Evolutionary conservation across 2,888 invertebrate genomes (phyloP).

Genomic region (Hedychridium roseum): DNA sequence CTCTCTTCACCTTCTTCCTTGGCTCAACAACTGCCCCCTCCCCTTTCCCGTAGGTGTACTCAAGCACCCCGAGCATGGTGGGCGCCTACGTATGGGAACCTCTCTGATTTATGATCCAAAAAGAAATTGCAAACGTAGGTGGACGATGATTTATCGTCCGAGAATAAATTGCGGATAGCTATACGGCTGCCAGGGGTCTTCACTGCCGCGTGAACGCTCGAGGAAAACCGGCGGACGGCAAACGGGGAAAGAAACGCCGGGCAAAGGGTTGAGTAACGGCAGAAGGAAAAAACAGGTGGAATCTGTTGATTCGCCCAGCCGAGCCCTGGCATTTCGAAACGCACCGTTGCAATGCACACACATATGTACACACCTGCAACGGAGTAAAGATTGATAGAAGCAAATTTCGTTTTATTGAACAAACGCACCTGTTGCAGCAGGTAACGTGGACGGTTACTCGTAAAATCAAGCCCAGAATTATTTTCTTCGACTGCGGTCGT

Average conservation of each 20-base stretch:
- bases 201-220: constrained; percentile 19
- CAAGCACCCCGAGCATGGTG: constrained; percentile 16
- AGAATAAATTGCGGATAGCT: constrained; percentile 50
- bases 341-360: too few relatives aligned
- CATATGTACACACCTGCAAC: too few relatives aligned
- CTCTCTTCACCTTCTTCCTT: too few relatives aligned
- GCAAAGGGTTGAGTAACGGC: background rate
- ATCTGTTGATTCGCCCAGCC: constrained; percentile 13
- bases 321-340: too few relatives aligned
- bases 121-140: constrained; percentile 52
- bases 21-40: background rate
- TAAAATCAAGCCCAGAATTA: too few relatives aligned
- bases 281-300: constrained; percentile 15
- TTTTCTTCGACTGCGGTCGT: too few relatives aligned
- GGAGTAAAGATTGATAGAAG: too few relatives aligned
- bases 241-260: constrained; percentile 5
- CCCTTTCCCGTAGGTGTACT: background rate
- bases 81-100: constrained; percentile 24
- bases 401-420: too few relatives aligned
- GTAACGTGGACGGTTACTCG: too few relatives aligned
- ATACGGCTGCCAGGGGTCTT: constrained; percentile 29
- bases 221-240: constrained; percentile 9
- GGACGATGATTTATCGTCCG: constrained; percentile 52
- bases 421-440: too few relatives aligned
- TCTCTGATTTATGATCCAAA: constrained; percentile 49